Evolutionary conservation across 1,140 invertebrate species (phyloP), one percentile per base, ranked within the genome.

Genomic region (Listronotus bonariensis): DNA sequence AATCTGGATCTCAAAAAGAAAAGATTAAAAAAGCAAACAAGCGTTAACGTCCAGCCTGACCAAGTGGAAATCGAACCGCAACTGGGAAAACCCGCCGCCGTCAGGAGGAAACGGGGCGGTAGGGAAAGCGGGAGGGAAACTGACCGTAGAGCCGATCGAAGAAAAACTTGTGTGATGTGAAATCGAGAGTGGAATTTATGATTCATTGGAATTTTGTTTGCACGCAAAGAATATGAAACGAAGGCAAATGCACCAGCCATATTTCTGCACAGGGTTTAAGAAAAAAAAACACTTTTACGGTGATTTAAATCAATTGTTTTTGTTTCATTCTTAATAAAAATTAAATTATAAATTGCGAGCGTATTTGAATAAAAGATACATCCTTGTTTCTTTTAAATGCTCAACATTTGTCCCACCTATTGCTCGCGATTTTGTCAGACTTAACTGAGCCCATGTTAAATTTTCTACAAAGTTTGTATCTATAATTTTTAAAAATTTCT

Each of bases 31-130:
- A 64, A 56, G 61, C 61, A 64, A 64, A 56, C 52, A 64, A 64
- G 43, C 61, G 61, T 64, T 62, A 64, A 64, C 61, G 53, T 52
- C 32, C 51, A 41, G 52, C 10, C 43, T 64, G 61, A 56, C 53
- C 61, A 56, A 64, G 61, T 64, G 61, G 61, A 64, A 64, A 64
- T 64, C 61, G 61, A 64, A 64, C 61, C 52, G 38, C 51, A 56
- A 55, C 61, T 48, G 45, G 36, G 41, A 55, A 43, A 48, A 46
- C 46, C 41, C 45, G 8, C 42, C 10, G 42, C 18, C n/a, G 26
- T 36, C 26, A 26, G 26, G 11, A 12, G 20, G 41, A 49, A 17
- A n/a, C 38, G 26, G 17, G 18, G 51, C 48, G 31, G 20, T 8
- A 26, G 31, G 55, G 34, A n/a, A 3, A 11, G 7, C n/a, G n/a